phyloP scores from a whole-genome alignment of 2,888 invertebrate genomes.

The Carterocephalus palaemon region DNA sequence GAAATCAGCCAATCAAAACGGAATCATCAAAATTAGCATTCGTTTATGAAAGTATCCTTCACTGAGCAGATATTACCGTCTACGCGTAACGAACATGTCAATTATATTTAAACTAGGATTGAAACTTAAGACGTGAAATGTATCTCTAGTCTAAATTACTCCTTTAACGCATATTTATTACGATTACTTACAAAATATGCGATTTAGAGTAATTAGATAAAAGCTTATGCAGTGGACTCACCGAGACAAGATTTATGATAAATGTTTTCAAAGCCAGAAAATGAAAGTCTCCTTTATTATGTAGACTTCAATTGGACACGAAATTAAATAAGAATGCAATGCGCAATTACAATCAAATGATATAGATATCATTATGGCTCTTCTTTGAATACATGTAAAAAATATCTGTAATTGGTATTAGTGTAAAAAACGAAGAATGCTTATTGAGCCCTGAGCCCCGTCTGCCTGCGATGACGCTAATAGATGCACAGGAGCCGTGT shows the following conservation, averaged over 20 bases:
- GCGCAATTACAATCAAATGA: constrained; percentile 47
- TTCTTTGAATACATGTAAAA: constrained; percentile 58
- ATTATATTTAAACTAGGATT: constrained; percentile 2
- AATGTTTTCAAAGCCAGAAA: constrained; percentile 1
- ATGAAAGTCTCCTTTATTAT: constrained; percentile 10
- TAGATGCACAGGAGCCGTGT: constrained; percentile 48
- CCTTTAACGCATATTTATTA: constrained; percentile 19
- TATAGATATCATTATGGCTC: constrained; percentile 38
- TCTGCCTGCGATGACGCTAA: constrained; percentile 40
- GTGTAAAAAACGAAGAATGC: constrained; percentile 56
- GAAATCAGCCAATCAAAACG: too few species aligned
- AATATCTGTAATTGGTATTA: constrained; percentile 60
- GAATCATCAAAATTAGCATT: too few species aligned
- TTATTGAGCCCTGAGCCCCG: constrained; percentile 44
- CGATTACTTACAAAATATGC: constrained; percentile 12
- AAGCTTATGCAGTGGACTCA: neutral
- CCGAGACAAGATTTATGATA: neutral
- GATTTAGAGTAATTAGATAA: constrained; percentile 5
- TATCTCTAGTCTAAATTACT: constrained; percentile 19
- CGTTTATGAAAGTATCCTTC: too few species aligned
- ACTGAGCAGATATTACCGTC: neutral
- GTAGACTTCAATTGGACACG: constrained; percentile 29
- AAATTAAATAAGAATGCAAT: neutral
- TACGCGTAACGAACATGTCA: constrained; percentile 7
- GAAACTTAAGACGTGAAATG: constrained; percentile 11